Conservation (phyloP, 2,888 invertebrate species). For the Pristionchus fissidentatus region DNA sequence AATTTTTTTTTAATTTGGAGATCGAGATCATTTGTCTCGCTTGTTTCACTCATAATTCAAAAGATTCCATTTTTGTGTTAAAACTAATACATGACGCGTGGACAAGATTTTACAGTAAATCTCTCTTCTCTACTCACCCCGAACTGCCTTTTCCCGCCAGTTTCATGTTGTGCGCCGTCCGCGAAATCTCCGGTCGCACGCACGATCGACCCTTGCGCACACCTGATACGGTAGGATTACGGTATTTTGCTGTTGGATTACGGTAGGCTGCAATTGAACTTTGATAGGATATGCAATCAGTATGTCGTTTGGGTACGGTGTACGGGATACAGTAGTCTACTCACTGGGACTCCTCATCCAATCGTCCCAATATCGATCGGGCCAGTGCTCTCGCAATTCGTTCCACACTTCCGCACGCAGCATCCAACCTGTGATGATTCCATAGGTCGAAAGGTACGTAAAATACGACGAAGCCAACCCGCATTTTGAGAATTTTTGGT, state of each 20-base stretch:
- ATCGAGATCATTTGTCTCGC: too few relatives aligned
- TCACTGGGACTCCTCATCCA: slow-evolving; percentile 90
- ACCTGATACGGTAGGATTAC: neutral
- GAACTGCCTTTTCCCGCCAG: slow-evolving; percentile 90
- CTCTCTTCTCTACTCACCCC: slow-evolving; percentile 83
- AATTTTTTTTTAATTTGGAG: too few relatives aligned
- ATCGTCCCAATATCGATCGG: slow-evolving; percentile 91
- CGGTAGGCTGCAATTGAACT: neutral
- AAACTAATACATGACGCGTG: too few relatives aligned
- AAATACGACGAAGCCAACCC: too few relatives aligned
- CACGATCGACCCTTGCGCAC: slow-evolving; percentile 84
- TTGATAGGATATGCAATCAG: neutral
- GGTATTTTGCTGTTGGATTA: neutral
- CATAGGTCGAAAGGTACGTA: too few relatives aligned
- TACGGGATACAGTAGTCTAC: neutral
- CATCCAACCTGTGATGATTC: slow-evolving; percentile 90
- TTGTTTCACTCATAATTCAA: too few relatives aligned
- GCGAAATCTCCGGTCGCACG: slow-evolving; percentile 94
- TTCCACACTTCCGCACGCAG: slow-evolving; percentile 87
- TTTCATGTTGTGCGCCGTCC: slow-evolving; percentile 84
- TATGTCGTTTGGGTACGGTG: neutral
- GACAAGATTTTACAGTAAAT: too few relatives aligned
- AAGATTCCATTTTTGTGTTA: too few relatives aligned
- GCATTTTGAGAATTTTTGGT: too few relatives aligned
- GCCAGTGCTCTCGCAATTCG: slow-evolving; percentile 91